A percentile compares a stretch with the other conserved stretches of the same genome.
These are phyloP conservation scores for Heteromyza rotundicornis DNA, from an alignment of 2,888 invertebrate species.

Conservation along the genomic window DNA sequence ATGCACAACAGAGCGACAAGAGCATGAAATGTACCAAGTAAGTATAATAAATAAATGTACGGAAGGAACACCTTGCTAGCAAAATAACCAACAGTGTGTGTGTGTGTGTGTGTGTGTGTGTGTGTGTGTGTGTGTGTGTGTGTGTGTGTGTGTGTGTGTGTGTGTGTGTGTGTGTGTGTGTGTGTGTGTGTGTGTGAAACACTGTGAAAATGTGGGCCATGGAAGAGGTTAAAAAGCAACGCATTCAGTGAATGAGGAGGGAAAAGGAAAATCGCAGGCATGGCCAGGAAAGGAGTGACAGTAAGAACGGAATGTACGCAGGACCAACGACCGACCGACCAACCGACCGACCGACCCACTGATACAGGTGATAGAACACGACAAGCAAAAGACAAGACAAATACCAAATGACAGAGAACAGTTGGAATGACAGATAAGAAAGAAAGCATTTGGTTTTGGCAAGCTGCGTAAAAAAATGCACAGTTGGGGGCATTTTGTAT, in stretches of 20 bases:
- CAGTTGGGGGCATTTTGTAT: background rate
- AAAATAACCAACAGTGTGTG: too few relatives aligned
- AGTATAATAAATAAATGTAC: background rate
- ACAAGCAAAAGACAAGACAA: slow-evolving; percentile 19
- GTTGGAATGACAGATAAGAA: slow-evolving; percentile 1
- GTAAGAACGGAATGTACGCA: background rate
- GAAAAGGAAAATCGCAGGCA: background rate
- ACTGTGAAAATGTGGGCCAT: slow-evolving; percentile 13
- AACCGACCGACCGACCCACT: slow-evolving; percentile 26
- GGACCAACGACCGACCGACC: slow-evolving; percentile 19
- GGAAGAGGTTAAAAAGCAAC: background rate
- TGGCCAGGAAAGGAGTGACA: background rate
- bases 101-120: too few relatives aligned
- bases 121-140: too few relatives aligned
- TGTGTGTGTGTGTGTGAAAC: too few relatives aligned
- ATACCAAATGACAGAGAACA: slow-evolving; percentile 20
- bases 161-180: too few relatives aligned
- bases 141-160: too few relatives aligned
- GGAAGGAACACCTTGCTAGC: too few relatives aligned
- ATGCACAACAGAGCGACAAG: too few relatives aligned
- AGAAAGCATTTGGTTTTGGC: background rate
- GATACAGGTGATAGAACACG: slow-evolving; percentile 28
- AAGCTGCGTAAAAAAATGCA: background rate
- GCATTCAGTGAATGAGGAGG: too few relatives aligned
- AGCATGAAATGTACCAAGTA: too few relatives aligned